phyloP scores from a whole-genome alignment of 2,113 vertebrate species.

The Zosterops pallidus region DNA sequence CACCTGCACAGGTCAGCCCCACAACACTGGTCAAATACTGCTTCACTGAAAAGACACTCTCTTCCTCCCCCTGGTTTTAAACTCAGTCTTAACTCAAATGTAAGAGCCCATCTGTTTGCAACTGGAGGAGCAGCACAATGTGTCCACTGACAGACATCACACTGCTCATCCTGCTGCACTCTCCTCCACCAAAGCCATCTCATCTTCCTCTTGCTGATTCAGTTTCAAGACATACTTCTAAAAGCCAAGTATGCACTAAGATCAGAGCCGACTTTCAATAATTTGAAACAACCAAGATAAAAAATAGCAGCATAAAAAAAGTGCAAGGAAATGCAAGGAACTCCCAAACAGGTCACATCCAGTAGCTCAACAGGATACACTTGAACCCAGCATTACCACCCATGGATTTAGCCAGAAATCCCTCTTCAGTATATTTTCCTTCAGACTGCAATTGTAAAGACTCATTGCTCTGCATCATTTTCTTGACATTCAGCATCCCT shows the following conservation, averaged over 20 bases:
- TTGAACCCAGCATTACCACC: not conserved
- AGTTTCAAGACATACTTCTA: not conserved
- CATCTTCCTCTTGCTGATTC: not conserved
- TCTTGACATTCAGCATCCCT: not conserved
- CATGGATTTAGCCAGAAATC: not conserved
- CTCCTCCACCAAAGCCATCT: not conserved
- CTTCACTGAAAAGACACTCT: not conserved
- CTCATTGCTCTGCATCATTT: not conserved
- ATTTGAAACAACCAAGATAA: not conserved
- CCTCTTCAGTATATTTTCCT: not conserved
- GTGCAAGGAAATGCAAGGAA: not conserved
- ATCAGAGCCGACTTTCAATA: not conserved
- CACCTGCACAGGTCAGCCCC: not conserved
- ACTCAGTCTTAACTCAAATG: not conserved
- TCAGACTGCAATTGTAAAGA: not conserved
- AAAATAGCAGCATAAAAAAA: not conserved
- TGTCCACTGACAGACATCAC: not conserved
- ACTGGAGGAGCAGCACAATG: not conserved
- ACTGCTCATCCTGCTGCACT: not conserved
- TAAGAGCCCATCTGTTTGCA: not conserved
- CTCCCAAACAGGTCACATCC: not conserved
- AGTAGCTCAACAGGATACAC: not conserved
- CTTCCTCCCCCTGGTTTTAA: not conserved
- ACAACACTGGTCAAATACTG: not conserved
- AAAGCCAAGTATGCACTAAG: not conserved